Evolutionary conservation across 2,797 vertebrate species (phyloP).

Genomic region (Garrulus glandarius): DNA sequence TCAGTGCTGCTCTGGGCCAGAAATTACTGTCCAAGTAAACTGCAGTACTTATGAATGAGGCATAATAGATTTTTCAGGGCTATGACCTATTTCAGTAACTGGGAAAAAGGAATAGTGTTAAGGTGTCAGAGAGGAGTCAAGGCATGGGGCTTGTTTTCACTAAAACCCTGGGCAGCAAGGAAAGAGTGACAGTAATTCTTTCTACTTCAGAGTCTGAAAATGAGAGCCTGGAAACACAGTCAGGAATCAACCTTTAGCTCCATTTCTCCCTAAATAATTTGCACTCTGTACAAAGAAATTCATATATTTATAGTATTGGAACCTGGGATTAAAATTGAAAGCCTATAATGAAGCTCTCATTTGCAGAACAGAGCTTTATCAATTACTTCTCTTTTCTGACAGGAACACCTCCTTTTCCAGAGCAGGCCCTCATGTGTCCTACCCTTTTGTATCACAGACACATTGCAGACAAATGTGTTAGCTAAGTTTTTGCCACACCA

Average conservation of each 20-base stretch:
- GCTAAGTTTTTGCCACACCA: neutral
- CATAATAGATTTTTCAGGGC: neutral
- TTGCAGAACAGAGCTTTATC: neutral
- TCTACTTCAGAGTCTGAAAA: neutral
- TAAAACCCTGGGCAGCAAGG: neutral
- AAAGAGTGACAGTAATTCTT: neutral
- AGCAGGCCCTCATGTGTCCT: accelerated
- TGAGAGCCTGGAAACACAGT: neutral
- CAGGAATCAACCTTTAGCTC: neutral
- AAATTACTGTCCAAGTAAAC: neutral
- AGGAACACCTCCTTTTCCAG: neutral
- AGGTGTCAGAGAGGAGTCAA: neutral
- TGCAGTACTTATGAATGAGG: neutral
- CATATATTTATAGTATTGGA: neutral
- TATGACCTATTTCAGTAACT: neutral
- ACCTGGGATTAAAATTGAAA: neutral
- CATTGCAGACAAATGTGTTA: neutral
- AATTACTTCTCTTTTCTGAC: neutral
- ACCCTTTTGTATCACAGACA: neutral
- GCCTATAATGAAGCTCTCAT: neutral
- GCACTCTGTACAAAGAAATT: neutral
- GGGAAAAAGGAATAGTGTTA: neutral
- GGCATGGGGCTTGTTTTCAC: neutral
- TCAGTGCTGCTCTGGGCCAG: neutral
- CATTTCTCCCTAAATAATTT: neutral